phyloP scores from a whole-genome alignment of 2,888 invertebrate genomes.

The Polyommatus icarus region DNA sequence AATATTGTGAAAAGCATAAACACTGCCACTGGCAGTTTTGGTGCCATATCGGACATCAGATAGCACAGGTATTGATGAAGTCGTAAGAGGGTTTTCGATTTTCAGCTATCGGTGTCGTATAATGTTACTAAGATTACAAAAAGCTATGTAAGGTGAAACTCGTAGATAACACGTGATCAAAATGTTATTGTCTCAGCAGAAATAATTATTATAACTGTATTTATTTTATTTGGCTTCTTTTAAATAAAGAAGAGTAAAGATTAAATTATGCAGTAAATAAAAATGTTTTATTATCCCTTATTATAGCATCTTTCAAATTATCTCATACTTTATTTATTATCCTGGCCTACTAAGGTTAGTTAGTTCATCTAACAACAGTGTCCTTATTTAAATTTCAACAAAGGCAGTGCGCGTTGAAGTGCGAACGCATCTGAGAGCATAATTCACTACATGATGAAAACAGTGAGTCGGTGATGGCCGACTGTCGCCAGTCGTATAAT shows the following conservation, averaged over 20 bases:
- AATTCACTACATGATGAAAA: conserved; percentile 43
- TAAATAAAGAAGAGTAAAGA: too few species aligned
- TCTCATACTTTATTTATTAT: neutral
- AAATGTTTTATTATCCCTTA: too few species aligned
- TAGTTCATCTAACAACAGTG: conserved; percentile 12
- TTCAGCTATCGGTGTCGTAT: neutral
- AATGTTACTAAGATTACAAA: too few species aligned
- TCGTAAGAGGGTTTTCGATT: neutral
- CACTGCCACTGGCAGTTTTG: neutral
- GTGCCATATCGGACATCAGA: neutral
- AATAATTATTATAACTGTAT: too few species aligned
- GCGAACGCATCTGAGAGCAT: conserved; percentile 35
- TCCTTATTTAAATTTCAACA: conserved; percentile 27
- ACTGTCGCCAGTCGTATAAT: conserved; percentile 41
- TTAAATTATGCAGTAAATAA: too few species aligned
- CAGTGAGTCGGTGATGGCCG: conserved; percentile 41
- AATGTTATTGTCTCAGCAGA: too few species aligned
- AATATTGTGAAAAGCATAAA: neutral
- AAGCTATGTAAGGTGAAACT: neutral
- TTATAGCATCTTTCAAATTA: too few species aligned
- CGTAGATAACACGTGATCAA: neutral
- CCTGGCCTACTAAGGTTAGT: neutral
- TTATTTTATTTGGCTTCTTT: too few species aligned
- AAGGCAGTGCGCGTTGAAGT: conserved; percentile 31
- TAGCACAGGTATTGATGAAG: neutral